A percentile compares a stretch with the other conserved stretches of the same genome.
These are phyloP conservation scores for Cydia pomonella DNA, from an alignment of 1,140 invertebrate species.

Conservation along the genomic window DNA sequence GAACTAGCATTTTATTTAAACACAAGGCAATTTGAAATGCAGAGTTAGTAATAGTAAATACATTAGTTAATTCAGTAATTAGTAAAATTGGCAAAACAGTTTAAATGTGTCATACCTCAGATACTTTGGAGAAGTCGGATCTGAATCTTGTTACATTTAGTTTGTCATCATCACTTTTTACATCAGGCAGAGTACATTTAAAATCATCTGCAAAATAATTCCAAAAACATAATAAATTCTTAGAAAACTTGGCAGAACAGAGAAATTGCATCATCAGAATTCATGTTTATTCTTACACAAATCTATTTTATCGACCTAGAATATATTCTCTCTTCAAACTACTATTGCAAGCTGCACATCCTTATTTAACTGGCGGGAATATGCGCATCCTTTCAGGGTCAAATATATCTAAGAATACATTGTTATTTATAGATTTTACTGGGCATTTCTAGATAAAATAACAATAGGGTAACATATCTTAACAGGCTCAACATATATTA, in stretches of 20 bases:
- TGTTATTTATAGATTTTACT: neutral
- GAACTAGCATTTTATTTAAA: neutral
- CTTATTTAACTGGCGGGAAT: neutral
- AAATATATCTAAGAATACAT: neutral
- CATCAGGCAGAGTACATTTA: slow-evolving; percentile 75
- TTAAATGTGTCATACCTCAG: slow-evolving; percentile 59
- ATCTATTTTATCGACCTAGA: neutral
- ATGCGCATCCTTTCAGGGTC: neutral
- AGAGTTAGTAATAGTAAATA: no score
- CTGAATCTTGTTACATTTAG: slow-evolving; percentile 71
- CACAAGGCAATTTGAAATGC: neutral
- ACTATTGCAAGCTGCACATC: neutral
- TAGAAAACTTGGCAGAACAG: neutral
- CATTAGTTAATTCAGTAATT: no score
- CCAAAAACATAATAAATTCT: neutral
- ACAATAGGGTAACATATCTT: neutral
- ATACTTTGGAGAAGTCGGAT: slow-evolving; percentile 76
- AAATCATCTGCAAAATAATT: slow-evolving; percentile 68
- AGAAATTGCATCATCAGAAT: neutral
- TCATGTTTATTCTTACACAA: neutral
- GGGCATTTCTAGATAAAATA: neutral
- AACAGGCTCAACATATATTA: neutral
- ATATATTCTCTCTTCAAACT: neutral
- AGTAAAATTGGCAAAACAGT: no score
- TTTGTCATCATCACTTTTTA: slow-evolving; percentile 66